These are phyloP conservation scores for Zoanthus solanderi DNA, from an alignment of 92 coral and sea anemone species.

Conservation along the genomic window DNA sequence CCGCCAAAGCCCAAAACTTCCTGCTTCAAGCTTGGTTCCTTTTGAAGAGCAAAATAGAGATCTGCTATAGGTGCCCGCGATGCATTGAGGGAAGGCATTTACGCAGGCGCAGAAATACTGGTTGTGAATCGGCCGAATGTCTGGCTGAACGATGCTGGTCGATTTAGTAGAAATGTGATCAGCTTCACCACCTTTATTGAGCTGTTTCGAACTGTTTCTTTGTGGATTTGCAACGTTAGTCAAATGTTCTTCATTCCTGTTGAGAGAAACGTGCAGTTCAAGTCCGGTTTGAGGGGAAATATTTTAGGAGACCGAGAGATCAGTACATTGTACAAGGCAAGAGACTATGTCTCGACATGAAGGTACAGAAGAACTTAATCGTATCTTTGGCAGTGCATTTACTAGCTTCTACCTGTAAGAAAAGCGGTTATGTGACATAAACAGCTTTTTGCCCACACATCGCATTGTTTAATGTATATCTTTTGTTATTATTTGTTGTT, in stretches of 20 bases:
- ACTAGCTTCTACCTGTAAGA: slow-evolving; percentile 1
- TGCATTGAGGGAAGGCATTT: slow-evolving; percentile 41
- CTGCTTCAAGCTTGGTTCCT: too few species aligned
- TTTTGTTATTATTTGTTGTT: not conserved
- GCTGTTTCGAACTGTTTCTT: slow-evolving; percentile 14
- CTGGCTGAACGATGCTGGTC: slow-evolving; percentile 35
- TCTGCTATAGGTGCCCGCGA: slow-evolving; percentile 29
- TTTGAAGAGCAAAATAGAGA: too few species aligned
- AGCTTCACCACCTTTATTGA: not conserved
- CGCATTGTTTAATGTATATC: not conserved
- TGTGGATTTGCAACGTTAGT: slow-evolving; percentile 53
- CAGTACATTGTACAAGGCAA: slow-evolving; percentile 37
- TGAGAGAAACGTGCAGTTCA: slow-evolving; percentile 46
- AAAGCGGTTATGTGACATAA: not conserved
- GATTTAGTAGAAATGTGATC: slow-evolving; percentile 25
- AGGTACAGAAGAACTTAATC: slow-evolving; percentile 70
- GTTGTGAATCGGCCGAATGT: slow-evolving; percentile 46
- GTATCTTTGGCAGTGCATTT: not conserved
- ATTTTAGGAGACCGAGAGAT: slow-evolving; percentile 11
- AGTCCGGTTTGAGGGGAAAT: not conserved
- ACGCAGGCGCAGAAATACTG: slow-evolving; percentile 39
- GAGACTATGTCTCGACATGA: slow-evolving; percentile 98
- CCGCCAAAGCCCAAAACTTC: too few species aligned
- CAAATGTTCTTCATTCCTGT: slow-evolving; percentile 74
- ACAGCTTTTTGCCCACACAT: not conserved